Conservation (phyloP, 2,888 invertebrate species). For the Embidobia sp. region DNA sequence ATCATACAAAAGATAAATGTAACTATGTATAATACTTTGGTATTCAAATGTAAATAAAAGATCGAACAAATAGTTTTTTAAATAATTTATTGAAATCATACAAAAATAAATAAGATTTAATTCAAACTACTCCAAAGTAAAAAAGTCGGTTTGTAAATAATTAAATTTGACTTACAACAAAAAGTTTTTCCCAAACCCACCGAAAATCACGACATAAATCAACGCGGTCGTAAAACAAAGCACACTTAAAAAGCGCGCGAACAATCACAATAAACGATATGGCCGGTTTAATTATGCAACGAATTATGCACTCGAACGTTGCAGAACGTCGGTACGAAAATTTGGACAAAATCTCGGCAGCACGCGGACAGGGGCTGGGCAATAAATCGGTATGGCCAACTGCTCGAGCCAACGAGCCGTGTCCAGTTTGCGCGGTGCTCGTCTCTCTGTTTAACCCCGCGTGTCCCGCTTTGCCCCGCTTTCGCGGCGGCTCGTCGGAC, state of each 20-base stretch:
- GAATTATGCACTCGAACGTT: constrained; percentile 49
- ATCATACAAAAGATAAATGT: no score
- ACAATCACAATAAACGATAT: constrained; percentile 11
- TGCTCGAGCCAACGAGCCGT: constrained; percentile 76
- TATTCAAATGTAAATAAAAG: no score
- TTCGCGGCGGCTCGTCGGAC: constrained; percentile 41
- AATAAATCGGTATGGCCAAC: constrained; percentile 77
- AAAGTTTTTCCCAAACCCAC: no score
- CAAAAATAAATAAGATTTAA: no score
- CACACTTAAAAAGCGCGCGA: constrained; percentile 10
- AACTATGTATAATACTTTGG: no score
- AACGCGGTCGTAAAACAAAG: no score
- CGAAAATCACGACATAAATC: no score
- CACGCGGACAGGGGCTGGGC: constrained; percentile 68
- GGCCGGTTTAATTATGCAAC: constrained; percentile 50
- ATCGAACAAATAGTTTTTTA: no score
- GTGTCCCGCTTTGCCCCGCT: constrained; percentile 38
- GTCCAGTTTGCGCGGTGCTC: constrained; percentile 69
- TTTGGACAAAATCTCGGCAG: constrained; percentile 71
- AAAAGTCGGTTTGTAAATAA: no score
- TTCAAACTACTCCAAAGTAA: no score
- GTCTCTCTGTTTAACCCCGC: constrained; percentile 35
- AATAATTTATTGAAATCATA: no score
- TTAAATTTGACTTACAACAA: no score
- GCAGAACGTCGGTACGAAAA: constrained; percentile 49